Base-by-base conservation (phyloP, 2,113 vertebrate species). In the Trochalopteron elliotii region DNA sequence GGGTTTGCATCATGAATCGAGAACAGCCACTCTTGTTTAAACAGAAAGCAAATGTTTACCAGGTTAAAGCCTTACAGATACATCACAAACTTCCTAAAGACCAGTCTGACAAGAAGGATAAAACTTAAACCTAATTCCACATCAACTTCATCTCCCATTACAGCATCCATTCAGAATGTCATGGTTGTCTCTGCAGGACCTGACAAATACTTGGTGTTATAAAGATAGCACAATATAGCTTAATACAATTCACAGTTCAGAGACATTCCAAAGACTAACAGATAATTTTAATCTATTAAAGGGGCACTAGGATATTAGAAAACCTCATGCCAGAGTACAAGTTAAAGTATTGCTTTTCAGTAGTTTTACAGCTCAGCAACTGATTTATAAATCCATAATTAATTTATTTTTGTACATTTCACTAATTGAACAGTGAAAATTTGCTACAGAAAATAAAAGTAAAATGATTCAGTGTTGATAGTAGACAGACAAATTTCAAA, bases 1-100 rank as follows among this genome's bases (percentile, higher is more conserved):
- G 17, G 4, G 2, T 25, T 49, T 1, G 1, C 15, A 75, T 21
- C 22, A n/a, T 3, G 13, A 63, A 70, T 35, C 1, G 2, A n/a
- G 19, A 89, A 12, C 13, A 30, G 7, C 2, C 30, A 35, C 49
- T 52, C 24, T 44, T 47, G 27, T 72, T 83, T 21, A n/a, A 59
- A 31, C 0, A 0, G 33, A 59, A 24, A 71, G 10, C 7, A 75
- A 59, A 24, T 2, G 2, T 15, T 76, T 68, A 60, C 35, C 21
- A 42, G 5, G 28, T 7, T 72, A 70, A 81, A 89, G 6, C 16
- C 22, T 49, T 57, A 35, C 12, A 5, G 3, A 11, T 31, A 18
- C 22, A 33, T 9, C 30, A 72, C 37, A 83, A 57, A 6, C 33
- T 56, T 72, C 24, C 15, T 60, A 91, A 89, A 91, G 56, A 8